phyloP scores from a whole-genome alignment of 2,113 vertebrate species.

The Zosterops japonicus region DNA sequence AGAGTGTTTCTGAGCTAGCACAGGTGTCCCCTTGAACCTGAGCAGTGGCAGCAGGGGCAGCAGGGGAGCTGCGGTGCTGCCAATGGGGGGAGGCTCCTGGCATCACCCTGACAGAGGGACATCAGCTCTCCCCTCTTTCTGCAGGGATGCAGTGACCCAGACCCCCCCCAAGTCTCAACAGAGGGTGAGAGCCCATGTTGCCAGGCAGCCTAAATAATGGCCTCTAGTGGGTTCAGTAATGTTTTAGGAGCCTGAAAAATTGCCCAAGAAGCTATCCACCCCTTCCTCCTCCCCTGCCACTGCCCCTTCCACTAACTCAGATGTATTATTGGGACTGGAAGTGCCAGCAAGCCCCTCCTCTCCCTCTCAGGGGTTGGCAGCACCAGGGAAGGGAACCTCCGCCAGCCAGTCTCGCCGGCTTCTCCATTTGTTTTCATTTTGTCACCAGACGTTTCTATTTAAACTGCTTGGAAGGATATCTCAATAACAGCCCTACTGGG shows the following conservation, averaged over 20 bases:
- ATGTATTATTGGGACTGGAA: background rate
- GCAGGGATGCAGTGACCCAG: background rate
- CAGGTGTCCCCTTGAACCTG: background rate
- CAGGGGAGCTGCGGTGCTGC: background rate
- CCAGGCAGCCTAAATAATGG: conserved; percentile 27
- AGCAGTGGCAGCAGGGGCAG: background rate
- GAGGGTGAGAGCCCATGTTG: background rate
- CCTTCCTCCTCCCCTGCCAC: background rate
- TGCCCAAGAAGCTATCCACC: background rate
- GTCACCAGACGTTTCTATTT: conserved; percentile 65
- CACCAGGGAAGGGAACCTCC: conserved; percentile 2
- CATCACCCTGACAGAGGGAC: background rate
- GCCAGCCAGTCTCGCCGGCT: background rate
- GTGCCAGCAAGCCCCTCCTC: conserved; percentile 37
- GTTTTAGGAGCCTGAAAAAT: conserved; percentile 25
- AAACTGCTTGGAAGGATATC: conserved; percentile 60
- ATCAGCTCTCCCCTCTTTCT: background rate
- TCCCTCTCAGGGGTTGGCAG: background rate
- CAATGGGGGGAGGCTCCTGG: background rate
- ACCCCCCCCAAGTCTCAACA: background rate
- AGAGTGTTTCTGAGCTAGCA: background rate
- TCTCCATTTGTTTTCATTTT: conserved; percentile 75
- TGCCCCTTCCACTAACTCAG: background rate
- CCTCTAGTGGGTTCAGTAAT: background rate
- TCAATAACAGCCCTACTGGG: conserved; percentile 48